phyloP scores from a whole-genome alignment of 2,113 vertebrate species.

The Aramus guarauna region DNA sequence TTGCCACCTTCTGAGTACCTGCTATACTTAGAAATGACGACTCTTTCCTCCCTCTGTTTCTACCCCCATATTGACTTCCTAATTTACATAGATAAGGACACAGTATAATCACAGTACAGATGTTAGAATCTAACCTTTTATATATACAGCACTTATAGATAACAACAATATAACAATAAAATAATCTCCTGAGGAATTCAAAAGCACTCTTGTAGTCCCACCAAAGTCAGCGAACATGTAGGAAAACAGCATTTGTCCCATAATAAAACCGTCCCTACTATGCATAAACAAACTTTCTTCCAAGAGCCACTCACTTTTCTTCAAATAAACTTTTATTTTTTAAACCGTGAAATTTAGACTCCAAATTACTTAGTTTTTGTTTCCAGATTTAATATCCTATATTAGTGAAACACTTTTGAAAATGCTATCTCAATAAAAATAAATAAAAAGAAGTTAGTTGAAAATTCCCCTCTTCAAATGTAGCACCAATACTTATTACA shows the following conservation, averaged over 20 bases:
- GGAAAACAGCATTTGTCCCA: neutral
- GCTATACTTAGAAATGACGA: neutral
- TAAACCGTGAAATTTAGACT: neutral
- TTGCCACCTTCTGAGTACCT: neutral
- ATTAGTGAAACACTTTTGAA: neutral
- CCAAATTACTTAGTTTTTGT: neutral
- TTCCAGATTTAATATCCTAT: neutral
- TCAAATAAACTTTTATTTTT: neutral
- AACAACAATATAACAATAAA: neutral
- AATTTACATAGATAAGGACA: neutral
- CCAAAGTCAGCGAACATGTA: neutral
- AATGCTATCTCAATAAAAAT: neutral
- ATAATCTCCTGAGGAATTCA: neutral
- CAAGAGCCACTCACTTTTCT: neutral
- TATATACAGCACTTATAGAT: neutral
- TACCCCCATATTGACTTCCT: neutral
- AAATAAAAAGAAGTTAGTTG: neutral
- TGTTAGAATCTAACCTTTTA: neutral
- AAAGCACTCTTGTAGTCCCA: neutral
- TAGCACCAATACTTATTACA: neutral
- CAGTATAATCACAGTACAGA: neutral
- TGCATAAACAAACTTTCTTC: neutral
- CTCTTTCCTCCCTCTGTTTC: neutral
- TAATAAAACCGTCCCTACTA: neutral
- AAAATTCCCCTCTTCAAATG: neutral